Conservation (phyloP, 2,797 vertebrate genomes). For the Enteromius treurensis region DNA sequence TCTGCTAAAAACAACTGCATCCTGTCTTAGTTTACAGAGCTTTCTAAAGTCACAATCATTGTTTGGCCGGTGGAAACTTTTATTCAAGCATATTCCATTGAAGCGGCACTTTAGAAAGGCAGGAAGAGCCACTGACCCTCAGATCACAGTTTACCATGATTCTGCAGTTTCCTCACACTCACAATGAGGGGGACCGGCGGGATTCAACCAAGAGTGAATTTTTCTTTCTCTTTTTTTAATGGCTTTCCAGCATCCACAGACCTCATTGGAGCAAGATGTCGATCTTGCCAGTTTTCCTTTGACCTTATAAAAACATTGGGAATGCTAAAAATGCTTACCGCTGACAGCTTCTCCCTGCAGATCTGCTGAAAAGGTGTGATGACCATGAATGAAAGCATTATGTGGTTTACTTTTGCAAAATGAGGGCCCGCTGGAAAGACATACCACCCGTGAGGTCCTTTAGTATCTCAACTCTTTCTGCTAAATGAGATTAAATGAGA, state of each 20-base stretch:
- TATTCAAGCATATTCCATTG: constrained; percentile 46
- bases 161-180: constrained; percentile 48
- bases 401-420: not conserved
- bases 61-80: constrained; percentile 54
- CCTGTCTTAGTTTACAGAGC: constrained; percentile 33
- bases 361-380: constrained; percentile 48
- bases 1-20: constrained; percentile 40
- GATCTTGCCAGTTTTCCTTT: constrained; percentile 47
- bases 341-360: constrained; percentile 45
- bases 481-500: not conserved
- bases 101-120: constrained; percentile 53
- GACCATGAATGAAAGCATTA: constrained; percentile 39
- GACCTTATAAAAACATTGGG: constrained; percentile 44
- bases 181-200: constrained; percentile 44
- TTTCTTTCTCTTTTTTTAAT: constrained; percentile 14
- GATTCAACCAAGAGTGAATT: constrained; percentile 1
- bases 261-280: constrained; percentile 23
- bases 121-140: constrained; percentile 59
- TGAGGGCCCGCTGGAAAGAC: not conserved
- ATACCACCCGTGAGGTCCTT: not conserved
- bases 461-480: not conserved
- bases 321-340: constrained; percentile 50
- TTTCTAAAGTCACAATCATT: constrained; percentile 56
- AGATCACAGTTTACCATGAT: constrained; percentile 34
- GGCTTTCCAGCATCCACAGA: constrained; percentile 40